phyloP scores from a whole-genome alignment of 1,140 invertebrate genomes.

The Wiebesia pumilae region DNA sequence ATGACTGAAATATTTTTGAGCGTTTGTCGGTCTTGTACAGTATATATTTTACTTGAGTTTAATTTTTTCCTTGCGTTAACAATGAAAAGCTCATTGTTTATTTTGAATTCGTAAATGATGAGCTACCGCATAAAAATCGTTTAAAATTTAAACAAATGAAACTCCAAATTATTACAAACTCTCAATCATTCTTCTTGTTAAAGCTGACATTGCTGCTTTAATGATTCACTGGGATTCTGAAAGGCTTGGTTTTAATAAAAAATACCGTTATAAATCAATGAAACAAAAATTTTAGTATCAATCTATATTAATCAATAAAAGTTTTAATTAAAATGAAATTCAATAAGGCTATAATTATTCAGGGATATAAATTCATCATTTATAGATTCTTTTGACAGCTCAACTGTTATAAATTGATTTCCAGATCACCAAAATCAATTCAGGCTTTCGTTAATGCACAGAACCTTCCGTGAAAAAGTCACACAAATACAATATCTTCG shows the following conservation, averaged over 20 bases:
- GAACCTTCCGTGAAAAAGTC: not conserved
- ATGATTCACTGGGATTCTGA: not conserved
- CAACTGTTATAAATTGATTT: not conserved
- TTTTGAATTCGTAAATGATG: not conserved
- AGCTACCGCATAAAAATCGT: too few relatives aligned
- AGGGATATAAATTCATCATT: not conserved
- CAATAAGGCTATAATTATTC: not conserved
- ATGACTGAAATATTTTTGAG: not conserved
- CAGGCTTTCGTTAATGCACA: not conserved
- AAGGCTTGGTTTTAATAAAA: not conserved
- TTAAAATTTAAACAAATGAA: not conserved
- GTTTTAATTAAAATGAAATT: conserved; percentile 13
- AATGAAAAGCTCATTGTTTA: not conserved
- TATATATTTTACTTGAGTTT: not conserved
- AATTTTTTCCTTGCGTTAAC: not conserved
- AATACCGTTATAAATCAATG: too few relatives aligned
- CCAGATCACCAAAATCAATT: not conserved
- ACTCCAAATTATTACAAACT: not conserved
- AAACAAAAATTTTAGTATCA: not conserved
- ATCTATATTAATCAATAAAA: not conserved
- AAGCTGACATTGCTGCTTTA: too few relatives aligned
- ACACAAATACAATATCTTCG: not conserved
- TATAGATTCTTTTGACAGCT: conserved; percentile 4
- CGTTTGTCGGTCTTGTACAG: not conserved
- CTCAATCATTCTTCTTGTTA: too few relatives aligned